phyloP scores from a whole-genome alignment of 2,113 vertebrate species.

The Puffinus mauretanicus region DNA sequence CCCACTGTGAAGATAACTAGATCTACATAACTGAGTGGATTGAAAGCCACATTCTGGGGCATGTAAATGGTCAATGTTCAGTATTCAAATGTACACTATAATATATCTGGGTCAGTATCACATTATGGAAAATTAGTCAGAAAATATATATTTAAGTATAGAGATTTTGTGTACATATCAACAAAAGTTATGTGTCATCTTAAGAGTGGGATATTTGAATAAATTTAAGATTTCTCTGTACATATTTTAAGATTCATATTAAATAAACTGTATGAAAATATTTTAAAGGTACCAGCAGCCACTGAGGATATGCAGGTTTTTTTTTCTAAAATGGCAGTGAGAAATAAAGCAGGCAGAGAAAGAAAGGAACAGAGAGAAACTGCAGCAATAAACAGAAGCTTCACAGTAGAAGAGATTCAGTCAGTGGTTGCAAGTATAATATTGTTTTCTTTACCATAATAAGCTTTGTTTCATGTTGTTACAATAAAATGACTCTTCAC shows the following conservation, averaged over 20 bases:
- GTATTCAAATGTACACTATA: neutral
- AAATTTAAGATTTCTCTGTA: neutral
- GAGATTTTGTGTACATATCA: neutral
- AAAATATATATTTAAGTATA: neutral
- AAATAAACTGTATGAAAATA: neutral
- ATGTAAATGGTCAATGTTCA: neutral
- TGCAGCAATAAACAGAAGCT: neutral
- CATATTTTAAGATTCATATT: neutral
- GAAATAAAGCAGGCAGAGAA: neutral
- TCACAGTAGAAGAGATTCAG: neutral
- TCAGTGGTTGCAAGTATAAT: neutral
- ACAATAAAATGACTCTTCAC: neutral
- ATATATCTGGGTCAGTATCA: neutral
- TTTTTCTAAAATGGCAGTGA: neutral
- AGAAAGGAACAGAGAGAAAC: neutral
- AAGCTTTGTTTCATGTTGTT: slow-evolving; percentile 5
- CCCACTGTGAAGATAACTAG: neutral
- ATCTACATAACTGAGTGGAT: neutral
- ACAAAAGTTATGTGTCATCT: neutral
- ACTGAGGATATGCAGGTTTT: neutral
- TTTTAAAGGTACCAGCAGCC: neutral
- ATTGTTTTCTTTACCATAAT: neutral
- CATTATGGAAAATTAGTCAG: neutral
- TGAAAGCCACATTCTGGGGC: neutral
- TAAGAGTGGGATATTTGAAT: neutral